Base-by-base conservation (phyloP, 2,797 vertebrate genomes). In the Microtus californicus region DNA sequence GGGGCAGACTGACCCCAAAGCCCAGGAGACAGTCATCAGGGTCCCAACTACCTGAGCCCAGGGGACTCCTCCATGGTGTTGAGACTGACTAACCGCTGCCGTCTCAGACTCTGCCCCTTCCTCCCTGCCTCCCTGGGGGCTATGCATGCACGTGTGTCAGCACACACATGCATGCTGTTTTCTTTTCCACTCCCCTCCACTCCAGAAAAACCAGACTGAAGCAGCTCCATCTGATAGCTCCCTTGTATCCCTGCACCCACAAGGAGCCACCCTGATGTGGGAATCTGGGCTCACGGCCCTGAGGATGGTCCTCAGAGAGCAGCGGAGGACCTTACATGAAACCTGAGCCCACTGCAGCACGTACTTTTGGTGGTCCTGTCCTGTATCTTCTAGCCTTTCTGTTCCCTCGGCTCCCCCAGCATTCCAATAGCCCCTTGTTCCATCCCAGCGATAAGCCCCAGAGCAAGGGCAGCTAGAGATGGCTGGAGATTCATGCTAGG, bases 281-380 rank as follows among this genome's bases (percentile, higher is more conserved):
- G 45, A 71, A 86, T 45, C 83, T 51, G 48, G 48, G 48, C 13
- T 51, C 69, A 6, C 11, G 34, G 63, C 48, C n/a, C 83, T 71
- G 48, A 29, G 34, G 48, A 40, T 56, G 48, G 23, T 7, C 67
- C 48, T 51, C 23, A 9, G 54, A 34, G 40, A 59, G 69, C 19
- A 23, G 43, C n/a, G 1, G 63, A 69, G 51, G 63, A 31, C 43
- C 29, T 29, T 87, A 27, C 34, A 54, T 11, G 48, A 71, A 27
- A 40, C 48, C 21, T 51, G 43, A 27, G 37, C 10, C 81, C 0
- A 37, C 2, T 29, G n/a, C 4, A 1, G 4, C 77, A 23, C 13
- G 21, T 0, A 0, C 14, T 8, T 19, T 0, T 0, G 0, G 78
- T 19, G 77, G 76, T 15, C n/a, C 45, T 31, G 0, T 23, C 76